Evolutionary conservation across 2,797 vertebrate genomes (phyloP).

Genomic region (Poecilia velifera): DNA sequence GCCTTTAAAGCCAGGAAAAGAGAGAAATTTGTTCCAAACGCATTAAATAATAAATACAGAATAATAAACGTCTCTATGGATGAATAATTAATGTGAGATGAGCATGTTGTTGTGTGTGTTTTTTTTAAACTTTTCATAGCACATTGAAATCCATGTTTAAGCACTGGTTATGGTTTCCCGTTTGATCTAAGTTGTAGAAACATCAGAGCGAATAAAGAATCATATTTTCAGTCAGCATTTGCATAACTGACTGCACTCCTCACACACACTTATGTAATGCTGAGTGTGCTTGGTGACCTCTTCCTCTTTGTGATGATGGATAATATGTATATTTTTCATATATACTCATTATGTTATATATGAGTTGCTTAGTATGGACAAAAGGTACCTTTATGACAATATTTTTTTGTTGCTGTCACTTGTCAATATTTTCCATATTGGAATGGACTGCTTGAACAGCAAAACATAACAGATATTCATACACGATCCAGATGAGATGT

Average conservation of each 20-base stretch:
- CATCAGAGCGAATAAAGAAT: conserved; percentile 19
- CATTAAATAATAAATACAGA: not conserved
- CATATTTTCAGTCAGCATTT: conserved; percentile 12
- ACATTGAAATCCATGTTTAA: conserved; percentile 20
- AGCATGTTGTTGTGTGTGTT: not conserved
- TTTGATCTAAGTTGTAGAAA: conserved; percentile 28
- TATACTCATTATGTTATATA: not conserved
- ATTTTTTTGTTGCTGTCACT: not conserved
- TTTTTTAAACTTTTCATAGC: not conserved
- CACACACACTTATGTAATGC: not conserved
- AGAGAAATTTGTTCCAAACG: conserved; percentile 1
- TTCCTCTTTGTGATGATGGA: not conserved
- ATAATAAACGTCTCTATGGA: not conserved
- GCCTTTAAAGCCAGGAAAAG: not conserved
- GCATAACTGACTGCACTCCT: conserved; percentile 8
- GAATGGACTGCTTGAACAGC: not conserved
- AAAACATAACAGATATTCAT: not conserved
- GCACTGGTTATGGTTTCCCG: conserved; percentile 9
- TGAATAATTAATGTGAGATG: not conserved
- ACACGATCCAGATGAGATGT: not conserved
- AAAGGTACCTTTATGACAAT: not conserved
- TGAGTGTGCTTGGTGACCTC: not conserved
- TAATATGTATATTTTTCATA: not conserved
- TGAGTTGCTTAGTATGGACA: not conserved
- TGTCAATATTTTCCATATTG: not conserved